Evolutionary conservation across 2,888 invertebrate genomes (phyloP).

Genomic region (Lingula anatina): DNA sequence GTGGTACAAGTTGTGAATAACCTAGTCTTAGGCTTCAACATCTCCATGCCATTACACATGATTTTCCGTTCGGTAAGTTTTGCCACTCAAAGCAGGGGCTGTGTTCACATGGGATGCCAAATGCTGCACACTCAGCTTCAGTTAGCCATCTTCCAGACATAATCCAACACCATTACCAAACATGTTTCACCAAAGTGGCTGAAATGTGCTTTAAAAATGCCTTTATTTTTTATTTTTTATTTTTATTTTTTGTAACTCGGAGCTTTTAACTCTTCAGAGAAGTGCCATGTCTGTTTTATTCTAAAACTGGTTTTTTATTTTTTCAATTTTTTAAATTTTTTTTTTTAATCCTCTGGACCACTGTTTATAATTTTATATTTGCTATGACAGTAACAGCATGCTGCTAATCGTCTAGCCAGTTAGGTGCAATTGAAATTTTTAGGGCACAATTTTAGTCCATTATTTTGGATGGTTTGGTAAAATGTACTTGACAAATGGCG

Average conservation of each 20-base stretch:
- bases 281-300: too few species aligned
- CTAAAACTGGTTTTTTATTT: too few species aligned
- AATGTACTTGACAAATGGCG: too few species aligned
- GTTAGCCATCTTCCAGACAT: not conserved
- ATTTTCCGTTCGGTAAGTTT: slow-evolving; percentile 85
- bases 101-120: not conserved
- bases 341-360: too few species aligned
- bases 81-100: not conserved
- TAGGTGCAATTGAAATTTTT: too few species aligned
- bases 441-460: too few species aligned
- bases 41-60: slow-evolving; percentile 97
- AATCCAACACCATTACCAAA: not conserved
- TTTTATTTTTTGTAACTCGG: not conserved
- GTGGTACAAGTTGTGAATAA: slow-evolving; percentile 71
- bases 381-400: too few species aligned
- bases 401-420: too few species aligned
- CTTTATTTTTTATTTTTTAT: not conserved
- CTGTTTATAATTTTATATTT: too few species aligned
- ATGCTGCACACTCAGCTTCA: too few species aligned
- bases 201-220: not conserved
- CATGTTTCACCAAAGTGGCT: slow-evolving; percentile 1
- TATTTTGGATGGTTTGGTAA: too few species aligned
- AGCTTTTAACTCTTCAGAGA: not conserved
- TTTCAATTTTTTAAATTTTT: too few species aligned
- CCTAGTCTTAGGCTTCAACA: slow-evolving; percentile 92